phyloP scores from a whole-genome alignment of 2,113 vertebrate genomes.

The Rhabdornis inornatus region DNA sequence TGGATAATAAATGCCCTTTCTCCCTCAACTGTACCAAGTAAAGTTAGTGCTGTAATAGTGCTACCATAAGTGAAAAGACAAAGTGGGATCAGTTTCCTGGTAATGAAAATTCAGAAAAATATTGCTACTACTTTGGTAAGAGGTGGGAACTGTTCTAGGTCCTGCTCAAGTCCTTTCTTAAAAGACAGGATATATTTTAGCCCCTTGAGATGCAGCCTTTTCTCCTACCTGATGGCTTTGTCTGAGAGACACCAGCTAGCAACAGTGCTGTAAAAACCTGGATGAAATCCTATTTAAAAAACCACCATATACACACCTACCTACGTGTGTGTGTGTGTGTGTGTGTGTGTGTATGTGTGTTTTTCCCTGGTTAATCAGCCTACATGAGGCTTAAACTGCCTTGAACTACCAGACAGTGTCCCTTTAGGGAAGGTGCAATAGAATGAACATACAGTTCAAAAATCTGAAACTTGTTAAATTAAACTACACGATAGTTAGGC shows the following conservation, averaged over 20 bases:
- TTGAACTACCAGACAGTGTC: conserved; percentile 62
- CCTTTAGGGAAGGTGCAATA: conserved; percentile 68
- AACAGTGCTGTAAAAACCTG: conserved; percentile 2
- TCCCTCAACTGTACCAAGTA: background rate
- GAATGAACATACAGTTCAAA: conserved; percentile 64
- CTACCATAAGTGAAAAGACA: background rate
- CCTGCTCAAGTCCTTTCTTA: background rate
- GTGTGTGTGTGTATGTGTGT: background rate
- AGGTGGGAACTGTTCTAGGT: background rate
- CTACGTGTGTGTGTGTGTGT: background rate
- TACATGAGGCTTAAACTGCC: conserved; percentile 46
- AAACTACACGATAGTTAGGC: conserved; percentile 68
- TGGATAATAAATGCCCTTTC: background rate
- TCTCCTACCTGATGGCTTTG: conserved; percentile 19
- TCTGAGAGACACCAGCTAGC: background rate
- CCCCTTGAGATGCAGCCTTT: background rate
- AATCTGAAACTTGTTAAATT: conserved; percentile 63
- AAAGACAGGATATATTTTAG: background rate
- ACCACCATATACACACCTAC: background rate
- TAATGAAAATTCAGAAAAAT: background rate
- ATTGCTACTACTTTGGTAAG: background rate
- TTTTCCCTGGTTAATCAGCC: conserved; percentile 48
- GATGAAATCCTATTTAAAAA: background rate
- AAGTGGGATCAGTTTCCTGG: background rate
- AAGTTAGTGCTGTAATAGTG: background rate